These are phyloP conservation scores for Drosophila histrio DNA, from an alignment of 2,888 invertebrate species.

Conservation along the genomic window DNA sequence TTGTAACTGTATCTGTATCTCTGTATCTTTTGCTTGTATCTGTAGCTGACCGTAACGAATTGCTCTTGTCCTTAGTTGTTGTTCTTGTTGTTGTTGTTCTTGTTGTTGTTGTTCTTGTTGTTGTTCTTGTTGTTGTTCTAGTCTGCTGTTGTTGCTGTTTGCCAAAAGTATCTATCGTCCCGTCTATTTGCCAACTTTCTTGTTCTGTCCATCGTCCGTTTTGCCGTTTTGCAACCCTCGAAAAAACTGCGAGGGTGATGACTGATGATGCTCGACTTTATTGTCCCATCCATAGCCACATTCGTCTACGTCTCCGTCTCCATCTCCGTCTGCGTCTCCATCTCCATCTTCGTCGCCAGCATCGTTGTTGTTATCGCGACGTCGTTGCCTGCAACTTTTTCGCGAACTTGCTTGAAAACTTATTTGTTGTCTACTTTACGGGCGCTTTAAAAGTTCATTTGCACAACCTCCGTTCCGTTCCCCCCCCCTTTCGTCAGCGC, in stretches of 20 bases:
- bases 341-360: background rate
- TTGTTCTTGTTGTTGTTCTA: constrained; percentile 6
- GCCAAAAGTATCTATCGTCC: constrained; percentile 63
- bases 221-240: constrained; percentile 71
- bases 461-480: constrained; percentile 31
- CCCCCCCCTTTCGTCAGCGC: background rate
- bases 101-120: constrained; percentile 33
- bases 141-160: constrained; percentile 23
- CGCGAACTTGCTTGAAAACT: constrained; percentile 47
- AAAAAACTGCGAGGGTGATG: constrained; percentile 74
- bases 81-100: constrained; percentile 40
- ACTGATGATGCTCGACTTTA: constrained; percentile 74
- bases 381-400: constrained; percentile 43
- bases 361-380: background rate
- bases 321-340: too few species aligned
- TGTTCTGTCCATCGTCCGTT: too few species aligned
- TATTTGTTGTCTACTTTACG: constrained; percentile 67
- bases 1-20: constrained; percentile 12
- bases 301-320: constrained; percentile 28
- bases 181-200: constrained; percentile 54
- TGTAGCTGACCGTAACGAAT: constrained; percentile 75
- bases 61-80: constrained; percentile 52
- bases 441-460: constrained; percentile 74
- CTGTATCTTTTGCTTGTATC: constrained; percentile 52
- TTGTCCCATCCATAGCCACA: constrained; percentile 25